A percentile compares a stretch with the other conserved stretches of the same genome.
Conservation (phyloP, 2,113 vertebrate species). For the Bubalus kerabau region DNA sequence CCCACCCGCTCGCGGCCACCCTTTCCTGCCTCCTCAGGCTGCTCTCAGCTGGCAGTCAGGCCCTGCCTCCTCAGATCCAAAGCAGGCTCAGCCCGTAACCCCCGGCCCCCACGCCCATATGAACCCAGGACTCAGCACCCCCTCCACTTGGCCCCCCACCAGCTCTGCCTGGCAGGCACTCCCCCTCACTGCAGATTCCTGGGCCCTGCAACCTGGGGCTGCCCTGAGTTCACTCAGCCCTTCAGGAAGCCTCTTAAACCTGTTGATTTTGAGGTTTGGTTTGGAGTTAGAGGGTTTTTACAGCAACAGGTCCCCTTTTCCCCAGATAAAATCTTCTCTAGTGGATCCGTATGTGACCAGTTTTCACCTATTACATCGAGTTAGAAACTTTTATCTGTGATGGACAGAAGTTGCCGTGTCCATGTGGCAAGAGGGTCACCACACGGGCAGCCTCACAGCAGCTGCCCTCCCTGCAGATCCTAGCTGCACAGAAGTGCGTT, state of each 20-base stretch:
- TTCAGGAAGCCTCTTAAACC: neutral
- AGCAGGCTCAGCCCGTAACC: neutral
- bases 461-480: neutral
- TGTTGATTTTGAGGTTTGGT: neutral
- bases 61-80: neutral
- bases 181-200: neutral
- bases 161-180: neutral
- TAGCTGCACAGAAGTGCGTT: accelerated
- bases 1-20: neutral
- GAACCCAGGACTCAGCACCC: neutral
- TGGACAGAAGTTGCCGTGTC: accelerated
- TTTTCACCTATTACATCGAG: accelerated
- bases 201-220: neutral
- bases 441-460: neutral
- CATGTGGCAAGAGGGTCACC: accelerated
- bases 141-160: neutral
- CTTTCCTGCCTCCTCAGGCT: neutral
- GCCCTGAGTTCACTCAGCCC: neutral
- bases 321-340: neutral
- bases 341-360: accelerated
- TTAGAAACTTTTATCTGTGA: accelerated
- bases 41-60: neutral
- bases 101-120: neutral
- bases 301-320: neutral
- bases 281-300: neutral